Conservation (phyloP, 2,797 vertebrate species). For the Momotus momota region DNA sequence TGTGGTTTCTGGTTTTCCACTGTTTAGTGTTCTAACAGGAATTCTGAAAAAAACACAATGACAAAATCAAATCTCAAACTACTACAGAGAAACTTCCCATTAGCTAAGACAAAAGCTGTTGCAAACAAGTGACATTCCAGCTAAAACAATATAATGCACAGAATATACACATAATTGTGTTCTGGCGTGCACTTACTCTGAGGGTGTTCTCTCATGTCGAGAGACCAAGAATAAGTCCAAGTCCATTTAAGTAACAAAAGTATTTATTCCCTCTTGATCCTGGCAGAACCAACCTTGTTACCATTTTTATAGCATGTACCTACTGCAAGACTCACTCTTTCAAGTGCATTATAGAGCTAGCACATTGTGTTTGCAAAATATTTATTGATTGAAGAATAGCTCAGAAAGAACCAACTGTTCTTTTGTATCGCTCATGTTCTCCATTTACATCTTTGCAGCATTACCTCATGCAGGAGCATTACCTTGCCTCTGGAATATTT, state of each 20-base stretch:
- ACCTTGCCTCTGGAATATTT: slow-evolving; percentile 16
- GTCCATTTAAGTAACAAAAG: slow-evolving; percentile 4
- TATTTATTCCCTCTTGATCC: neutral
- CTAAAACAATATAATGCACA: neutral
- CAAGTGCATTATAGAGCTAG: neutral
- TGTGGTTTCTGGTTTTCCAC: neutral
- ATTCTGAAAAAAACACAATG: neutral
- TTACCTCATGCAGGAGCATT: slow-evolving; percentile 13
- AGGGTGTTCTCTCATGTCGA: neutral
- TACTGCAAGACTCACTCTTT: neutral
- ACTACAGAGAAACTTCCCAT: neutral
- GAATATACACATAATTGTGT: neutral
- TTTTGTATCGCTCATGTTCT: neutral
- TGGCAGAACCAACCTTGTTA: neutral
- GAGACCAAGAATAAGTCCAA: neutral
- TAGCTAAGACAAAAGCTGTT: neutral
- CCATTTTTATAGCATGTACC: neutral
- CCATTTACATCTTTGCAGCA: slow-evolving; percentile 1
- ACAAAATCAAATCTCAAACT: neutral
- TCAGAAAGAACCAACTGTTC: slow-evolving; percentile 33
- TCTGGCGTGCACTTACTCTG: neutral
- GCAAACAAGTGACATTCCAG: neutral
- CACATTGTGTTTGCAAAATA: neutral
- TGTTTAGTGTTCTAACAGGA: neutral
- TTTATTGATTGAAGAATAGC: slow-evolving; percentile 11